phyloP scores from a whole-genome alignment of 2,797 vertebrate genomes.

The Cetoscarus ocellatus region DNA sequence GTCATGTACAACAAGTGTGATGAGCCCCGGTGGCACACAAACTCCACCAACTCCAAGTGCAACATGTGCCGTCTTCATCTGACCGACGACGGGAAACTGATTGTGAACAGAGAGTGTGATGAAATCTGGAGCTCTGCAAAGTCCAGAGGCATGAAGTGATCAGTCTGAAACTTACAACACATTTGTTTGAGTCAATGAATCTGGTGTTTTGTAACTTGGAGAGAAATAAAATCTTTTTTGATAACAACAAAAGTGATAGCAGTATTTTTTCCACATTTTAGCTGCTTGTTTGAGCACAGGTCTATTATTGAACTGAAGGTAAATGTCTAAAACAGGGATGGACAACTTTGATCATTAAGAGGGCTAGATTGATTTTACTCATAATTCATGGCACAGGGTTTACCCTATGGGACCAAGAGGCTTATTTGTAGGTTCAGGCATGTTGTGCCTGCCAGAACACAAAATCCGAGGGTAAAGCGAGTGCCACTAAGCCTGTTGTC shows the following conservation, averaged over 20 bases:
- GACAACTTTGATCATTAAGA: too few relatives aligned
- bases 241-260: background rate
- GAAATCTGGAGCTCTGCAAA: constrained; percentile 33
- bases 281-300: too few relatives aligned
- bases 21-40: background rate
- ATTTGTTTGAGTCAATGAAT: background rate
- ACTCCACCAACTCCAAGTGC: fast-evolving
- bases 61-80: constrained; percentile 29
- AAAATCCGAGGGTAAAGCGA: too few relatives aligned
- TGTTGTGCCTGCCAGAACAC: too few relatives aligned
- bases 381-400: too few relatives aligned
- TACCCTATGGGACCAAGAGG: too few relatives aligned
- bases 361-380: too few relatives aligned
- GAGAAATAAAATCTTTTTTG: background rate
- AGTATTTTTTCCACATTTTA: too few relatives aligned
- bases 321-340: too few relatives aligned
- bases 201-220: background rate
- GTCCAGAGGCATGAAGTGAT: constrained; percentile 3
- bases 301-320: too few relatives aligned
- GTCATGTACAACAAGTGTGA: constrained; percentile 46
- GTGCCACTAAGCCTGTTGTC: too few relatives aligned
- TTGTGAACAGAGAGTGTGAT: background rate
- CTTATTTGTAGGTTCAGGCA: too few relatives aligned
- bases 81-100: constrained; percentile 33
- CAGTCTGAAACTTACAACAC: background rate